Evolutionary conservation across 2,888 invertebrate species (phyloP).

Genomic region (Cantharis rufa): DNA sequence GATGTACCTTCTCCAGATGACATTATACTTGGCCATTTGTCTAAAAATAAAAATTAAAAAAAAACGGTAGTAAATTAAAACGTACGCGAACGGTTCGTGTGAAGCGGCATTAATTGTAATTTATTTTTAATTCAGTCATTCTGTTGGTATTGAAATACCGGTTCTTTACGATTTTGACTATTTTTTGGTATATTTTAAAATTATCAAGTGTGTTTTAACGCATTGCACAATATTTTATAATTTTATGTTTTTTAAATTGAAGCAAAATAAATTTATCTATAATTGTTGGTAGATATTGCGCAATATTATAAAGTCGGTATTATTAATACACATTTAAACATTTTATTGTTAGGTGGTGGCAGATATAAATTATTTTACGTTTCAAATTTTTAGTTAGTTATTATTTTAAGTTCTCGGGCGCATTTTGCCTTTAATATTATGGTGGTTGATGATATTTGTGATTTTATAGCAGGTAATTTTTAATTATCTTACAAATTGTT

Average conservation of each 20-base stretch:
- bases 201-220: background rate
- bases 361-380: background rate
- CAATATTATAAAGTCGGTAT: background rate
- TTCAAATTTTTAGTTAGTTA: background rate
- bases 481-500: background rate
- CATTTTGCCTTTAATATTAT: background rate
- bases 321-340: background rate
- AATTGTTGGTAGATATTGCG: background rate
- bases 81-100: background rate
- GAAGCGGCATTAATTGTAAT: background rate
- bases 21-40: slow-evolving; percentile 14
- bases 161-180: background rate
- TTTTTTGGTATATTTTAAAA: background rate
- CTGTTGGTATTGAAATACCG: background rate
- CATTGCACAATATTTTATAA: background rate
- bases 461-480: background rate
- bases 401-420: background rate
- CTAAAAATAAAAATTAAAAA: background rate
- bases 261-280: background rate
- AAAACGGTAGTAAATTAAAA: background rate
- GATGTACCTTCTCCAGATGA: slow-evolving; percentile 66
- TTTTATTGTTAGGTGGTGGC: background rate
- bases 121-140: background rate
- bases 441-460: background rate
- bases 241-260: background rate